Evolutionary conservation across 2,888 invertebrate species (phyloP).

Genomic region (Parnassius smintheus): DNA sequence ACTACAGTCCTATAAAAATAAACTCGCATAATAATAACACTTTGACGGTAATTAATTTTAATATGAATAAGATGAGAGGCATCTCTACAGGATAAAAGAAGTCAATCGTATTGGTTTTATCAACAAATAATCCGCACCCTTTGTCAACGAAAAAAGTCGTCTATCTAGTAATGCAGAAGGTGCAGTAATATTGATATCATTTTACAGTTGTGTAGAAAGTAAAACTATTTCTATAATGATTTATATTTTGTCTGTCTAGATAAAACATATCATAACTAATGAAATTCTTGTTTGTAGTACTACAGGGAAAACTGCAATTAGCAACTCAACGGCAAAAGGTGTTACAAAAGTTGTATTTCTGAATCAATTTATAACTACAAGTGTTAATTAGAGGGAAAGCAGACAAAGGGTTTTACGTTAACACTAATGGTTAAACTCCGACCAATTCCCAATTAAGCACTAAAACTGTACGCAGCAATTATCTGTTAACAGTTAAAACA

Average conservation of each 20-base stretch:
- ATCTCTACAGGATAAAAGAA: neutral
- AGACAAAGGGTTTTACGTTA: constrained; percentile 53
- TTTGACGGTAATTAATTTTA: no score
- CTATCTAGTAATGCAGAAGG: constrained; percentile 13
- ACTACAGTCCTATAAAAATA: no score
- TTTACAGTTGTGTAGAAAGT: constrained; percentile 40
- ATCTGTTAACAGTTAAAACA: constrained; percentile 2
- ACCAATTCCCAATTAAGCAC: constrained; percentile 40
- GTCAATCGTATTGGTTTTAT: neutral
- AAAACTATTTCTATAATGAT: constrained; percentile 39
- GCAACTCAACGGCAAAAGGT: constrained; percentile 61
- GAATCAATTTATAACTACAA: constrained; percentile 74
- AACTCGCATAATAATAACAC: no score
- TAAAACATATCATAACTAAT: constrained; percentile 54
- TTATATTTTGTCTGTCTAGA: constrained; percentile 52
- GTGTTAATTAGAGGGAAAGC: constrained; percentile 76
- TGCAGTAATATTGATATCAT: constrained; percentile 26
- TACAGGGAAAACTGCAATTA: constrained; percentile 75
- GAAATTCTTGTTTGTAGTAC: constrained; percentile 56
- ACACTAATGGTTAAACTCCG: constrained; percentile 41
- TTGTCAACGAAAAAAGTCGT: constrained; percentile 13
- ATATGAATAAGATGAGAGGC: constrained; percentile 17
- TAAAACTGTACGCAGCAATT: constrained; percentile 6
- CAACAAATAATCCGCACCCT: constrained; percentile 13
- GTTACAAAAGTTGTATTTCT: constrained; percentile 73